Evolutionary conservation across 2,113 vertebrate species (phyloP).

Genomic region (Hypocryptadius cinnamomeus): DNA sequence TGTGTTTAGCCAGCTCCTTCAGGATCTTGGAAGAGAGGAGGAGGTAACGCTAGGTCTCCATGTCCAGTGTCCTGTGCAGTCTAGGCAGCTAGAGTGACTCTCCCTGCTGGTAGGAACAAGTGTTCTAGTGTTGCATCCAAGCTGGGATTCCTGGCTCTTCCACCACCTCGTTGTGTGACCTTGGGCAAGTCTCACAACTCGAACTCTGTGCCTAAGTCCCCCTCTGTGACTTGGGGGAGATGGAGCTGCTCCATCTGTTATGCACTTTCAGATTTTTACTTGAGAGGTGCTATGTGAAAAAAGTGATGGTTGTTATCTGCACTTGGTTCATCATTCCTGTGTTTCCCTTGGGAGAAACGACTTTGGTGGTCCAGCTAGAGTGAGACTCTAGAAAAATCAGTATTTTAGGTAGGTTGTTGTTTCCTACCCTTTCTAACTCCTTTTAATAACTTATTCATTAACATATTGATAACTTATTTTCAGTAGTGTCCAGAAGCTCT

Average conservation of each 20-base stretch:
- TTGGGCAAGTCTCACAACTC: slow-evolving; percentile 20
- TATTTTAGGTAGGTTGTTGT: not conserved
- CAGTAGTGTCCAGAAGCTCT: slow-evolving; percentile 1
- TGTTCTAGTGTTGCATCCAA: not conserved
- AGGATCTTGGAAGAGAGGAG: not conserved
- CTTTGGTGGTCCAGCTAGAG: slow-evolving; percentile 10
- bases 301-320: not conserved
- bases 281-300: slow-evolving; percentile 24
- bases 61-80: not conserved
- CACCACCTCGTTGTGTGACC: not conserved
- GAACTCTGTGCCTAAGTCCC: slow-evolving; percentile 33
- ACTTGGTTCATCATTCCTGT: not conserved
- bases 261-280: slow-evolving; percentile 36
- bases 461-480: not conserved
- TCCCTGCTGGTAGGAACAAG: not conserved
- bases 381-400: not conserved
- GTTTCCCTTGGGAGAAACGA: not conserved
- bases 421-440: not conserved
- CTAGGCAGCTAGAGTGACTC: not conserved
- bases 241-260: slow-evolving; percentile 28
- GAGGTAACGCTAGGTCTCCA: not conserved
- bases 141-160: slow-evolving; percentile 2
- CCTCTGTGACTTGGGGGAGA: not conserved
- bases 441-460: not conserved
- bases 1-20: not conserved